Evolutionary conservation across 2,888 invertebrate genomes (phyloP).

Genomic region (Sarcophaga rosellei): DNA sequence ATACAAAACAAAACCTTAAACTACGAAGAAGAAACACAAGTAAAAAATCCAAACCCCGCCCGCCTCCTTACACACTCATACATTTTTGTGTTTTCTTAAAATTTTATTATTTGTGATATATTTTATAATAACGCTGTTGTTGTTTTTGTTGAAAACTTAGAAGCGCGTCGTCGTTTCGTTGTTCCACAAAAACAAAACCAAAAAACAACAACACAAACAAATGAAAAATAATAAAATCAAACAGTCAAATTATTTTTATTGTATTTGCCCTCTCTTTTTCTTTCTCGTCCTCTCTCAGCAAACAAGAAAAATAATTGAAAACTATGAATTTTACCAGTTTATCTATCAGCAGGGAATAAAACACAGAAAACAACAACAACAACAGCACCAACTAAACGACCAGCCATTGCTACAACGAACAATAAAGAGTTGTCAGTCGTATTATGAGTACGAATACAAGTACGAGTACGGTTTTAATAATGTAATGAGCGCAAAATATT

Average conservation of each 20-base stretch:
- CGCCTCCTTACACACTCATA: neutral
- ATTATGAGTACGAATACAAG: neutral
- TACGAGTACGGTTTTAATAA: conserved; percentile 50
- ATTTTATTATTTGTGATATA: neutral
- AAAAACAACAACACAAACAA: conserved; percentile 33
- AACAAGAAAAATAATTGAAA: conserved; percentile 56
- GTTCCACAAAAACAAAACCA: conserved; percentile 50
- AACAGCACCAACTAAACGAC: conserved; percentile 18
- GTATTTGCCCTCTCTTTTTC: conserved; percentile 27
- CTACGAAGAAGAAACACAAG: neutral
- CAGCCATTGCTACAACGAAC: neutral
- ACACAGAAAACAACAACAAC: conserved; percentile 16
- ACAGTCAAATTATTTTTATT: conserved; percentile 58
- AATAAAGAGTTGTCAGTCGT: neutral
- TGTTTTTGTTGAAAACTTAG: conserved; percentile 62
- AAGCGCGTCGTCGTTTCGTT: conserved; percentile 61
- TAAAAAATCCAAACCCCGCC: neutral
- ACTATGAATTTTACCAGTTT: conserved; percentile 64
- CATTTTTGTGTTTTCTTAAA: neutral
- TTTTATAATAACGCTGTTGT: neutral
- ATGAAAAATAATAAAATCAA: conserved; percentile 63
- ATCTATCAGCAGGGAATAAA: conserved; percentile 61
- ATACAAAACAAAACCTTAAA: neutral
- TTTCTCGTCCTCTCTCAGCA: conserved; percentile 6
- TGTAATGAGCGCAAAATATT: conserved; percentile 60